These are phyloP conservation scores for Cygnus atratus DNA, from an alignment of 2,113 vertebrate genomes.

Conservation along the genomic window DNA sequence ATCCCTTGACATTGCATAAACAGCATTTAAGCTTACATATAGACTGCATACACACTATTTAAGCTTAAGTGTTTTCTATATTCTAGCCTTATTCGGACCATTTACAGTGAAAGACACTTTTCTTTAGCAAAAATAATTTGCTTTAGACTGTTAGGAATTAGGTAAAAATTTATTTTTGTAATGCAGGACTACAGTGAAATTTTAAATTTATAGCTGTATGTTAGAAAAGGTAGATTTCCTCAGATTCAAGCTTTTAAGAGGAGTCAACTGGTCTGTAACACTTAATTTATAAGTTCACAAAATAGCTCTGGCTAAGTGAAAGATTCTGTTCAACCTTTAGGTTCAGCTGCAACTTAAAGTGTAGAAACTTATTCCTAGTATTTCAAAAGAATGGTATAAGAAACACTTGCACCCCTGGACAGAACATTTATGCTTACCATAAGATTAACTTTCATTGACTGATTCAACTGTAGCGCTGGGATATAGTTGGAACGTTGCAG, in stretches of 20 bases:
- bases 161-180: neutral
- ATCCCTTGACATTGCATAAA: neutral
- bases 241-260: neutral
- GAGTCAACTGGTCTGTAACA: neutral
- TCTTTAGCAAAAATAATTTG: neutral
- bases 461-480: constrained; percentile 89
- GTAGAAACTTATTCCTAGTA: neutral
- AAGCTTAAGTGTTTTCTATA: neutral
- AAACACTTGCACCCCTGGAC: neutral
- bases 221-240: accelerated
- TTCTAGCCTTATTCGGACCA: neutral
- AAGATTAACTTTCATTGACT: constrained; percentile 83
- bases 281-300: neutral
- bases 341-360: neutral
- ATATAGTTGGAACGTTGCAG: constrained; percentile 92
- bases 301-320: neutral
- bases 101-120: neutral
- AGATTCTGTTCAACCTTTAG: neutral
- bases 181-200: neutral
- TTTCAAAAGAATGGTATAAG: neutral
- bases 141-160: neutral
- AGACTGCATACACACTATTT: neutral
- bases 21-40: no score
- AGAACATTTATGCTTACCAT: constrained; percentile 70
- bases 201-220: neutral